Conservation (phyloP, 1,140 invertebrate species). For the Cydia splendana region DNA sequence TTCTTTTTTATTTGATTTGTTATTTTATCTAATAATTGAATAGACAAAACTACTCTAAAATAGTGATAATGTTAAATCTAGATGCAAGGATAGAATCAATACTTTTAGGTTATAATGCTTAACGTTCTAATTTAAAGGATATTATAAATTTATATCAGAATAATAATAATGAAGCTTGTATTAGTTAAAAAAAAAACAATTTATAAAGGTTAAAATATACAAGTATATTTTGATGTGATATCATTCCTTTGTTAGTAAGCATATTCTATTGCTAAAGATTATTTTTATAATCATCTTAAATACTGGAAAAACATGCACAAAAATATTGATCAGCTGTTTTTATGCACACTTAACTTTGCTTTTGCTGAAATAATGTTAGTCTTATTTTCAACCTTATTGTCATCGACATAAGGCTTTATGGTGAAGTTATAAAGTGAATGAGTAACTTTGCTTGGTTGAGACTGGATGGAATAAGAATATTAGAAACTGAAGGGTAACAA, state of each 20-base stretch:
- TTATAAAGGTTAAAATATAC: neutral
- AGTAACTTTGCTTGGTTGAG: neutral
- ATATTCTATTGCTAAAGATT: neutral
- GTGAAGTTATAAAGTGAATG: slow-evolving; percentile 1
- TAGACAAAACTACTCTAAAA: no score
- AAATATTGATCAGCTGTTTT: slow-evolving; percentile 31
- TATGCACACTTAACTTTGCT: slow-evolving; percentile 19
- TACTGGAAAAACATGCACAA: neutral
- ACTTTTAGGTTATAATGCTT: neutral
- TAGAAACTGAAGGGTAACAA: neutral
- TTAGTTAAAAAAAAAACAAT: neutral
- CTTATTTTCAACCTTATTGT: slow-evolving; percentile 2
- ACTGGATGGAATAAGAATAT: neutral
- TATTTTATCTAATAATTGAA: no score
- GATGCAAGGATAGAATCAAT: neutral
- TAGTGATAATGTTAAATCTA: no score
- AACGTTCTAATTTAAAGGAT: neutral
- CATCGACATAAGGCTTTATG: neutral
- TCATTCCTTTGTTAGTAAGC: neutral
- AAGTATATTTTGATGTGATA: neutral
- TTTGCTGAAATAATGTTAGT: neutral
- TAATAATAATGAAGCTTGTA: neutral
- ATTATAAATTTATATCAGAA: neutral
- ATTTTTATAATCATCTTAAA: neutral
- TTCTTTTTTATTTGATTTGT: no score